Evolutionary conservation across 1,140 invertebrate species (phyloP), one percentile per base, ranked within the genome.

Genomic region (Thaumetopoea pityocampa): DNA sequence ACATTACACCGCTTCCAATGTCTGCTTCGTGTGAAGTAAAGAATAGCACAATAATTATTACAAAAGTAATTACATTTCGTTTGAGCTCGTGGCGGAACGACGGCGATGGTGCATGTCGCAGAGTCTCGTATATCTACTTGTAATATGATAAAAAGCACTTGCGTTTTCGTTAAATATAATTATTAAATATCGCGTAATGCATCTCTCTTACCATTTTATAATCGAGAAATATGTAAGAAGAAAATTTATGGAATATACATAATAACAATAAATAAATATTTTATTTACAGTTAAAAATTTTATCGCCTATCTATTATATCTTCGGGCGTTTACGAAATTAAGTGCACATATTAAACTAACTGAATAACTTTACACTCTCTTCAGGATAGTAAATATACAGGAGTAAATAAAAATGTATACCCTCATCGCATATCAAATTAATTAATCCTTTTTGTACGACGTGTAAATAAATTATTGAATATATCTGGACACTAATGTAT

Each of bases 181-280:
- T 61, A 67, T 67, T 67, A 51, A 67, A 66, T n/a, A n/a, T 66
- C 58, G 64, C 64, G 65, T 65, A 66, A 78, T 76, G 69, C 71
- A 68, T 66, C 58, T 63, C 48, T 66, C 69, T 78, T 79, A 79
- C 48, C 61, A 67, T 67, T 80, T 78, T 77, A 78, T 67, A 79
- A 78, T 80, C 51, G 69, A 80, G 72, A 73, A 76, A 76, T 78
- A 68, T 80, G 67, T 70, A 69, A 74, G 73, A 78, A 74, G 70
- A 78, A 71, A 72, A 63, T 70, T 77, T 71, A 77, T 79, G 68
- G 74, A 83, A 80, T 80, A 76, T n/a, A n/a, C n/a, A n/a, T 71
- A 76, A 60, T 81, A 83, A 83, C 72, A 83, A 67, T 78, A 83
- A 83, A 83, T 83, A 83, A 79, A 73, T 78, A 63, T 81, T 71